Evolutionary conservation across 2,888 invertebrate genomes (phyloP).

Genomic region (Clitarchus hookeri): DNA sequence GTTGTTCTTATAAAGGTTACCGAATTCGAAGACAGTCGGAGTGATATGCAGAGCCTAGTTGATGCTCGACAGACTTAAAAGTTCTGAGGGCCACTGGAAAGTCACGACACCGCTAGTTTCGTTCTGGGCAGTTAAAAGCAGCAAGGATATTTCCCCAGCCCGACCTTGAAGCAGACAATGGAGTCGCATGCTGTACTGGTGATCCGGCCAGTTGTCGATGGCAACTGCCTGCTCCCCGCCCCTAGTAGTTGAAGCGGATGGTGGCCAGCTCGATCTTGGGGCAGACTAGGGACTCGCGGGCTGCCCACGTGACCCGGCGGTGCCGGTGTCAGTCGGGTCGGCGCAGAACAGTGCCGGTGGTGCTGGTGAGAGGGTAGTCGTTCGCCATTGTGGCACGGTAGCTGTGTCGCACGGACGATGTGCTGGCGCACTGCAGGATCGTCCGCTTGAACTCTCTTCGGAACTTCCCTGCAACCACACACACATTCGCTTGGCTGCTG

Average conservation of each 20-base stretch:
- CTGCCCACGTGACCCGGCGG: constrained; percentile 33
- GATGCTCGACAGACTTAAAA: too few species aligned
- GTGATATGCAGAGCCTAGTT: too few species aligned
- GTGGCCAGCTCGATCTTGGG: constrained; percentile 12
- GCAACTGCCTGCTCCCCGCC: too few species aligned
- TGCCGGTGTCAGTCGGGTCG: constrained; percentile 32
- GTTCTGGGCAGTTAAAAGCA: too few species aligned
- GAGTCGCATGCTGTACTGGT: background rate
- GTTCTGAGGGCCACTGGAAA: too few species aligned
- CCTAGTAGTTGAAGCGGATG: constrained; percentile 20
- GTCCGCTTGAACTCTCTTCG: constrained; percentile 72
- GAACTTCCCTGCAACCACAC: constrained; percentile 69
- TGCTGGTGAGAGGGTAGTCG: constrained; percentile 34
- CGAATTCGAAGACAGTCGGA: too few species aligned
- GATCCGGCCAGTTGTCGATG: background rate
- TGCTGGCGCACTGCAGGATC: constrained; percentile 62
- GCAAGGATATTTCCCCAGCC: too few species aligned
- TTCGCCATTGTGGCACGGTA: constrained; percentile 27
- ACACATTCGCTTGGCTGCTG: background rate
- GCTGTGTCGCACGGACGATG: constrained; percentile 12
- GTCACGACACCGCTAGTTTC: too few species aligned
- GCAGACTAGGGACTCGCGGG: constrained; percentile 24
- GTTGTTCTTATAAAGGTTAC: too few species aligned
- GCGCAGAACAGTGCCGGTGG: constrained; percentile 22
- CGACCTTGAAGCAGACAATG: too few species aligned